Evolutionary conservation across 2,888 invertebrate genomes (phyloP).

Genomic region (Polymixis flavicincta): DNA sequence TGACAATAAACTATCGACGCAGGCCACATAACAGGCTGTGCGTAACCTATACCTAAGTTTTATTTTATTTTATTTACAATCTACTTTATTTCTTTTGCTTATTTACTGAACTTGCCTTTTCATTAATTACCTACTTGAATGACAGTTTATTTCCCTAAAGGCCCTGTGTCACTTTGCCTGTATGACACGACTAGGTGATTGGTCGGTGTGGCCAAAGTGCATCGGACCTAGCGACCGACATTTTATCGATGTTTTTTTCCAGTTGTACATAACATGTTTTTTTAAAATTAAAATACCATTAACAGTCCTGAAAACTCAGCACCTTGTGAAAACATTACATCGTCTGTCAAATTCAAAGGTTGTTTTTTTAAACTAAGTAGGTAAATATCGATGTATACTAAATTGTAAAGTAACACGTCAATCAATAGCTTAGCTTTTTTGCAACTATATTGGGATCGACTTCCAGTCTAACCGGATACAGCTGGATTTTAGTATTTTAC

Average conservation of each 20-base stretch:
- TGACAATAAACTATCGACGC: neutral
- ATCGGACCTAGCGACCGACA: neutral
- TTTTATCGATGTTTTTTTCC: no score
- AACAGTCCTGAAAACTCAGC: neutral
- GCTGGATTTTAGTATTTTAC: no score
- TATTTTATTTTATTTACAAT: neutral
- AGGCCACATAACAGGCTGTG: neutral
- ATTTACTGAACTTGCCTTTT: neutral
- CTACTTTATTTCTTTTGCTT: neutral
- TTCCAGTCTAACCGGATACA: no score
- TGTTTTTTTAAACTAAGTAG: neutral
- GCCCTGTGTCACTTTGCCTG: conserved; percentile 19
- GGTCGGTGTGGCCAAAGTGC: conserved; percentile 20
- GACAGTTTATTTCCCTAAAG: conserved; percentile 14
- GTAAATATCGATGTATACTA: neutral
- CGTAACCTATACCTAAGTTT: neutral
- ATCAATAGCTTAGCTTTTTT: neutral
- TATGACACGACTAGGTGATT: conserved; percentile 24
- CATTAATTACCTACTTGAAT: neutral
- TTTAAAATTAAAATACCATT: neutral
- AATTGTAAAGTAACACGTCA: neutral
- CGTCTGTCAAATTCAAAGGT: no score
- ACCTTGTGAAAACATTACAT: neutral
- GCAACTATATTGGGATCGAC: no score
- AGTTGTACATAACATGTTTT: neutral